Conservation (phyloP, 2,113 vertebrate genomes). For the Gymnobelideus leadbeateri region DNA sequence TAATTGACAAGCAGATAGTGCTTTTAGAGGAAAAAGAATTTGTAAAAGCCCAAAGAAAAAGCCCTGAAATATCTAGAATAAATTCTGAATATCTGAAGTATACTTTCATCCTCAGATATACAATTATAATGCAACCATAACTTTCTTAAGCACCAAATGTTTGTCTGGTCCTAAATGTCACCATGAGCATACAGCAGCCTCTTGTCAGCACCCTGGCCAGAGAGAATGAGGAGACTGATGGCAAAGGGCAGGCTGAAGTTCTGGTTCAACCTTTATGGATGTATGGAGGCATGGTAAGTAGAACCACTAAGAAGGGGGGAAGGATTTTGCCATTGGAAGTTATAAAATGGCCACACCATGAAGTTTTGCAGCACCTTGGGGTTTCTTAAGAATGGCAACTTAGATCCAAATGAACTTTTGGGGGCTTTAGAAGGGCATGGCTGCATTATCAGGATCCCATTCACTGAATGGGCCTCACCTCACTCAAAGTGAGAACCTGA, state of each 20-base stretch:
- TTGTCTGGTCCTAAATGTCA: not conserved
- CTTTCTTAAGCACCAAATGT: not conserved
- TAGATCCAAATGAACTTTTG: not conserved
- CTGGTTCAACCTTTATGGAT: not conserved
- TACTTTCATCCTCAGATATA: not conserved
- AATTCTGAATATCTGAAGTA: not conserved
- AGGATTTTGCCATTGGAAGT: not conserved
- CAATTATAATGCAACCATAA: not conserved
- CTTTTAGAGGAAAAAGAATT: slow-evolving; percentile 54
- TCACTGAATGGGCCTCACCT: no score
- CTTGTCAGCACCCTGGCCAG: not conserved
- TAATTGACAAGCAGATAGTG: slow-evolving; percentile 61
- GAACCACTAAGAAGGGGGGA: not conserved
- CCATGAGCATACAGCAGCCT: not conserved
- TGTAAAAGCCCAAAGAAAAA: not conserved
- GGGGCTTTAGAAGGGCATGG: not conserved
- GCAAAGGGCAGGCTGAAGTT: not conserved
- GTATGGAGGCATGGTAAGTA: not conserved
- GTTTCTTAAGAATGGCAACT: not conserved
- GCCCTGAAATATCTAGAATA: not conserved
- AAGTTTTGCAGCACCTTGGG: not conserved
- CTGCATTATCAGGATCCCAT: not conserved
- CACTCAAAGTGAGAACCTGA: no score
- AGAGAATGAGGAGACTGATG: not conserved
- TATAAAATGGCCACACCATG: not conserved